A percentile compares a stretch with the other conserved stretches of the same genome.
Evolutionary conservation across 2,888 invertebrate genomes (phyloP).

Genomic region (Harmothoe impar): DNA sequence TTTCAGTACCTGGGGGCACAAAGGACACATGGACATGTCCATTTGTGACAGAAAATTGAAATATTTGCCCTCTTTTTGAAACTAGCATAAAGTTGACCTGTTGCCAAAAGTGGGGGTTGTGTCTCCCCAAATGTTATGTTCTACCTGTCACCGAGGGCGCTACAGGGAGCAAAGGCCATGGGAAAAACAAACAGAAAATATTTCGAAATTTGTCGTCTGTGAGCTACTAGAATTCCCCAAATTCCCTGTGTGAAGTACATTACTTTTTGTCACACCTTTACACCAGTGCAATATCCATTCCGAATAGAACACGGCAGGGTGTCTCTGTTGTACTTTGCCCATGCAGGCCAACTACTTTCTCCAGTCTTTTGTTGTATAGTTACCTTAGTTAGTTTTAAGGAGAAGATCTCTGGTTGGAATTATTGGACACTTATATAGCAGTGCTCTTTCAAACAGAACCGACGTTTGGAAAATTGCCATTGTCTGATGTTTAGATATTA

Average conservation of each 20-base stretch:
- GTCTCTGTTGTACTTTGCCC: too few species aligned
- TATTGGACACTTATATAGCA: too few species aligned
- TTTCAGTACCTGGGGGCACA: background rate
- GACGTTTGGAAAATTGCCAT: too few species aligned
- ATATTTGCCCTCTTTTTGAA: background rate
- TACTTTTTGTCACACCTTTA: background rate
- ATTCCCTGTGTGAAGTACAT: background rate
- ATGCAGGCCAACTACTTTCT: too few species aligned
- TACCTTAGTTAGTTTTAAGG: too few species aligned
- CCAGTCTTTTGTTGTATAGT: too few species aligned
- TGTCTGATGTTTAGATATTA: too few species aligned
- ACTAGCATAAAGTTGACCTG: background rate
- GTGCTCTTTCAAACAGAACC: too few species aligned
- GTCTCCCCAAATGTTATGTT: background rate
- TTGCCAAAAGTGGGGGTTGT: background rate
- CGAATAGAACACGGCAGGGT: too few species aligned
- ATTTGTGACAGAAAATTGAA: constrained; percentile 6
- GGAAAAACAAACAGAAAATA: constrained; percentile 1
- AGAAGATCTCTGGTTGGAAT: too few species aligned
- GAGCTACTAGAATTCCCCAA: background rate
- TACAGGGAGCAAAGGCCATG: background rate
- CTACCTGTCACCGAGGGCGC: background rate
- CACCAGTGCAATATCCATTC: too few species aligned
- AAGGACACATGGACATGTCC: background rate
- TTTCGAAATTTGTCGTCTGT: background rate